Percentiles rank a stretch among this genome's conserved stretches.
Evolutionary conservation across 2,113 vertebrate species (phyloP).

Genomic region (Cephalopterus ornatus): DNA sequence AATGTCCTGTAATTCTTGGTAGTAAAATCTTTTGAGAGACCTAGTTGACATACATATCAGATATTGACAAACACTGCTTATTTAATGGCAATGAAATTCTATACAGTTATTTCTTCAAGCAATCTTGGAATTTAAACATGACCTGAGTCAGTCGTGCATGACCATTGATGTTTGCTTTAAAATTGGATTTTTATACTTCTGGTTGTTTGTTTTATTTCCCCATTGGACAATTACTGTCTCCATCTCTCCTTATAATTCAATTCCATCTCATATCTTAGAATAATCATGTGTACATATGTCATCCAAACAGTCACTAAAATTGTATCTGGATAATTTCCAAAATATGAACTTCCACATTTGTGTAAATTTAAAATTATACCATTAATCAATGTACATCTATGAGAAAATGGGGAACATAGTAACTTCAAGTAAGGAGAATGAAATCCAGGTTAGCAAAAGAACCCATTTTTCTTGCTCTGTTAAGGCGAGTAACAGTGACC

Average conservation of each 20-base stretch:
- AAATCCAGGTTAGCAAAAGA: background rate
- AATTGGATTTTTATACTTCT: background rate
- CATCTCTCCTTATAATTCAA: background rate
- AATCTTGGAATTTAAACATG: background rate
- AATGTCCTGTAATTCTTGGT: background rate
- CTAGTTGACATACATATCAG: background rate
- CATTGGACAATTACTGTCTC: background rate
- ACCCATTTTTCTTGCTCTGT: background rate
- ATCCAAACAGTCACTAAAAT: background rate
- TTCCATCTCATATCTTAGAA: background rate
- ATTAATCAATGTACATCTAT: background rate
- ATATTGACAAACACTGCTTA: background rate
- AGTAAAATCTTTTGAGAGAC: background rate
- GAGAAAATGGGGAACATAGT: background rate
- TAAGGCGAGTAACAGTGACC: no score
- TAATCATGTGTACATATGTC: background rate
- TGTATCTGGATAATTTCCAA: background rate
- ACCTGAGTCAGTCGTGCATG: background rate
- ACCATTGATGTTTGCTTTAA: background rate
- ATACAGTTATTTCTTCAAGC: background rate
- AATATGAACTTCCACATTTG: background rate
- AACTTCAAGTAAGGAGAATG: background rate
- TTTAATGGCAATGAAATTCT: background rate
- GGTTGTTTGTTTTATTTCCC: background rate
- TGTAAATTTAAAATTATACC: background rate